Base-by-base conservation (phyloP, 2,888 invertebrate genomes). In the Rugalucina vietnamica region DNA sequence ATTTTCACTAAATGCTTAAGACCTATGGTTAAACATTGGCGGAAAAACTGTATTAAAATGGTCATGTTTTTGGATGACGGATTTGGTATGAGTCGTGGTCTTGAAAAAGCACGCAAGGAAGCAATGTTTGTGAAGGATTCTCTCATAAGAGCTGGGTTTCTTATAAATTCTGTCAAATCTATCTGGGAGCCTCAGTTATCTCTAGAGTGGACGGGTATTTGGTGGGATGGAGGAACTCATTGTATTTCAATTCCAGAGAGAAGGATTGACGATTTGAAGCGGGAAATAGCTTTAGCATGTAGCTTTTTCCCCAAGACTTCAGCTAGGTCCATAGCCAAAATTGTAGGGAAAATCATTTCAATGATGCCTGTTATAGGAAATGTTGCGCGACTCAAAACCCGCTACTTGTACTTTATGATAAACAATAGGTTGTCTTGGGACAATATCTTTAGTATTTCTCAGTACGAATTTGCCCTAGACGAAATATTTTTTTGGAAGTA, bases 41-140 rank as follows among this genome's bases (percentile, higher is more conserved):
- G 80, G 71, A 54, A 36, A 57, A 80, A 76, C n/a, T 39, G 18
- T 57, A 71, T 81, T 65, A 60, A 82, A n/a, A 76, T 81, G 14
- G 74, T 81, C 24, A 73, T 84, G 71, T 79, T 75, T 73, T 50
- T 85, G 36, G 81, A 81, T 49, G 76, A 85, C 70, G 79, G 81
- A 37, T 73, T 32, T 39, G 76, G 77, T 37, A 60, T 29, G 8
- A 79, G 57, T 37, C n/a, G 36, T 12, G 8, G 21, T 29, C 12
- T n/a, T 2, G 34, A 57, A n/a, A 29, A 14, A 24, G 18, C 29
- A 10, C 4, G 5, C 2, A 60, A 24, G 14, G 49, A 74, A 39
- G 14, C 74, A 18, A n/a, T 60, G 24, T 69, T 78, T 69, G 74
- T 82, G 8, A 78, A n/a, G 29, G 0, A 27, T 36, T 54, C 29